A percentile compares a stretch with the other conserved stretches of the same genome.
Evolutionary conservation across 2,888 invertebrate species (phyloP).

Genomic region (Icerya purchasi): DNA sequence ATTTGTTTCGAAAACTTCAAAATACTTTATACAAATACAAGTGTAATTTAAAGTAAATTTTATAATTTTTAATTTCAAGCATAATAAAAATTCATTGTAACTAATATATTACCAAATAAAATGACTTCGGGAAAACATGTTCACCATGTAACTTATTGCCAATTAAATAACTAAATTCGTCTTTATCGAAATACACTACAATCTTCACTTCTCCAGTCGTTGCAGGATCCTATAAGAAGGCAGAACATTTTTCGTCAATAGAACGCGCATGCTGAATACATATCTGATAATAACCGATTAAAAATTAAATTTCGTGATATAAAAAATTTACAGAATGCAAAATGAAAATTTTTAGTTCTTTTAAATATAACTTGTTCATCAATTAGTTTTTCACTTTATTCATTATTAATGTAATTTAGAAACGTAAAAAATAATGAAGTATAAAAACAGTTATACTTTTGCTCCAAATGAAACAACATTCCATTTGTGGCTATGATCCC

Average conservation of each 20-base stretch:
- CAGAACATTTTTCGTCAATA: too few species aligned
- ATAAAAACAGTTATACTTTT: slow-evolving; percentile 23
- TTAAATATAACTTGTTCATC: neutral
- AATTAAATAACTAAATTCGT: slow-evolving; percentile 47
- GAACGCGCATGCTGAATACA: too few species aligned
- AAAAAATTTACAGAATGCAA: neutral
- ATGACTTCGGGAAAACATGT: slow-evolving; percentile 82
- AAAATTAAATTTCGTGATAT: too few species aligned
- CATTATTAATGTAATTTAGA: neutral
- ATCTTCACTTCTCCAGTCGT: slow-evolving; percentile 56
- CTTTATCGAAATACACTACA: slow-evolving; percentile 50
- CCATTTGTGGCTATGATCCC: slow-evolving; percentile 88
- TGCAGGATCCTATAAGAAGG: slow-evolving; percentile 23
- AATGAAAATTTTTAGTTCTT: neutral
- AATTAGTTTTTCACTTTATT: neutral
- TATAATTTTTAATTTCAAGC: too few species aligned
- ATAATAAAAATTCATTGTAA: too few species aligned
- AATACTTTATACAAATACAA: too few species aligned
- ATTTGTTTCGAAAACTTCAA: too few species aligned
- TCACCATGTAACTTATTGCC: slow-evolving; percentile 86
- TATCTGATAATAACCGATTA: too few species aligned
- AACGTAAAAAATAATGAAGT: neutral
- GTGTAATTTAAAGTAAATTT: too few species aligned
- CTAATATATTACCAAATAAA: slow-evolving; percentile 44
- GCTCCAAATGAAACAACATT: slow-evolving; percentile 55